Evolutionary conservation across 2,797 vertebrate genomes (phyloP), one percentile per base, ranked within the genome.

Genomic region (Discoglossus pictus): DNA sequence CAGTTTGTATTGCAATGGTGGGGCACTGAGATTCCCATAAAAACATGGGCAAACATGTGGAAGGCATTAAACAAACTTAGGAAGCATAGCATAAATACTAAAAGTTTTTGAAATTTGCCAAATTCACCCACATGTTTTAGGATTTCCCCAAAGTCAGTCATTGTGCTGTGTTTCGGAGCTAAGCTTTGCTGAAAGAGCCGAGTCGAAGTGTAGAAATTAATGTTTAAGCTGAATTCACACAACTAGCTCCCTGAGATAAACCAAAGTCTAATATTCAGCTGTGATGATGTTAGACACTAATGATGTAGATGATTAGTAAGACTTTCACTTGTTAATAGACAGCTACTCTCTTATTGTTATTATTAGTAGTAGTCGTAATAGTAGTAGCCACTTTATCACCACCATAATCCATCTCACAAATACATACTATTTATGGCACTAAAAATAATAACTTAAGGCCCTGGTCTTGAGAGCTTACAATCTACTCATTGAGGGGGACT

Each of bases 1-100:
- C 94, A 98, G 81, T 80, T 61, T 9, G 91, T 94, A 55, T 93
- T 80, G 1, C 94, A 98, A 80, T 89, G 68, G 52, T 94, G 87
- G 0, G 87, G 75, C 47, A 90, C 87, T 0, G 44, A 27, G 0
- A 82, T n/a, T 0, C 84, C 88, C 43, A 86, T 87, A 34, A 96
- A 97, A 23, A 96, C 79, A 39, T 95, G 94, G 2, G 77, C 40
- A 1, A 95, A 92, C 68, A 94, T 77, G 47, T 91, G 92, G 48
- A 93, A 94, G 2, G 86, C 68, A 0, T 55, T 7, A 0, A 85
- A 63, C n/a, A 89, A 21, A 68, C 65, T 84, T 1, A 90, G 84
- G 38, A 93, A 16, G 31, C 86, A 73, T 12, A 92, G 64, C 1
- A 83, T 59, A 18, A 89, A 51, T 25, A 92, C 69, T 51, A 96